Base-by-base conservation (phyloP, 2,888 invertebrate genomes). In the Drosophila lacicola region DNA sequence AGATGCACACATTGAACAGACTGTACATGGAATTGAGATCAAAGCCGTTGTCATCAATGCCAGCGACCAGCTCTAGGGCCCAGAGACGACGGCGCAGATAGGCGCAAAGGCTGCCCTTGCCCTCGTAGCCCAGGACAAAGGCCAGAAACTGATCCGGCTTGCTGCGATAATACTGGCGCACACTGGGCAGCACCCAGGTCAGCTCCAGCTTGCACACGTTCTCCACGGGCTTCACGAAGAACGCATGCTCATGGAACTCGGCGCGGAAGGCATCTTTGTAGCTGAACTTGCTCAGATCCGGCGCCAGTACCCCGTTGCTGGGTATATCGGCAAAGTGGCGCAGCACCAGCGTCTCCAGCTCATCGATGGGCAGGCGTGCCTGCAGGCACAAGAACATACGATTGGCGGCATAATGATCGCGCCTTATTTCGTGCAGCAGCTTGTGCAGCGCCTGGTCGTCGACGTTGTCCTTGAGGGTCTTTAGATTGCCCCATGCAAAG, bases 341-440 rank as follows among this genome's bases (percentile, higher is more conserved):
- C 5, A 93, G 83, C 21, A 90, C 91, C 63, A 92, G 65, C 10
- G 80, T 55, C 56, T 92, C 92, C 14, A 93, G 65, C n/a, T 90
- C 90, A n/a, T 92, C 91, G 9, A 93, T 89, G 2, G 92, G 90
- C 34, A 91, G 66, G 2, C 90, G 88, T 34, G 96, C 96, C 93
- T 97, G 97, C 19, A 98, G 94, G 46, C 96, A 96, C 3, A 98
- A 92, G 9, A 96, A 97, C 97, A 98, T 98, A 77, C 96, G 94
- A 86, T 98, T 95, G 9, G 97, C 96, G 39, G 97, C 96, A 90
- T 98, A 98, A 91, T 97, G 96, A 21, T 95, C 93, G 84, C 94
- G 93, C 39, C 96, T 93, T 87, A 97, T 98, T 64, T 95, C 94
- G 80, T 96, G 96, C 6, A 97, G 94, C 2, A 94, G 93, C 33